Evolutionary conservation across 1,140 invertebrate genomes (phyloP), one percentile per base, ranked within the genome.

Genomic region (Pteromalus puparum): DNA sequence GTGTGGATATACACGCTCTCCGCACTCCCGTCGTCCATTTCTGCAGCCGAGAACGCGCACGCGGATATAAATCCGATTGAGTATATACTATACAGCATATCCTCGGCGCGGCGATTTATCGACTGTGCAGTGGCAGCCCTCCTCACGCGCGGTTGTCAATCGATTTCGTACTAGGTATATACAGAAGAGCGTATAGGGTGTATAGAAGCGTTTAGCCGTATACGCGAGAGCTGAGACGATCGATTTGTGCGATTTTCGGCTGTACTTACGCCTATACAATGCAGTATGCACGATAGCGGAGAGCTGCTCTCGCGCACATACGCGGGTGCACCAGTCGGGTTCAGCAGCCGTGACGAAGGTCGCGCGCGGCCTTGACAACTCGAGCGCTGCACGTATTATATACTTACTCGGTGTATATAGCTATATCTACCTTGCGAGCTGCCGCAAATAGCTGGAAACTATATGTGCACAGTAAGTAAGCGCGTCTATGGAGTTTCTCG

Each of bases 281-380:
- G 6, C 30, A 5, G 30, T 5, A 5, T 34, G 30, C 30, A 34
- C 30, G 30, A 34, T 34, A 34, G n/a, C n/a, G n/a, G n/a, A n/a
- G n/a, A n/a, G n/a, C n/a, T n/a, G n/a, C 30, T 34, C 30, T 34
- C 30, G 30, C 30, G 3, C 15, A 42, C 42, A 9, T 34, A 30
- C 15, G 2, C 9, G 9, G 21, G 73, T 48, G 73, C 73, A 48
- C 73, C 73, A 75, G 38, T 67, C 34, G 76, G 15, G 76, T 78
- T 68, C 65, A 68, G 61, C 67, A 80, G 28, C 78, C 78, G 78
- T 61, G 61, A 46, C 75, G 75, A 78, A 77, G 75, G 74, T 34
- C 75, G 67, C 74, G 65, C 82, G 67, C 70, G 72, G 4, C 81
- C 72, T 82, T 75, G 81, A 48, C 28, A 70, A 61, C 53, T 61